Evolutionary conservation across 92 coral and sea anemone species (phyloP).

Genomic region (Meandrina meandrites): DNA sequence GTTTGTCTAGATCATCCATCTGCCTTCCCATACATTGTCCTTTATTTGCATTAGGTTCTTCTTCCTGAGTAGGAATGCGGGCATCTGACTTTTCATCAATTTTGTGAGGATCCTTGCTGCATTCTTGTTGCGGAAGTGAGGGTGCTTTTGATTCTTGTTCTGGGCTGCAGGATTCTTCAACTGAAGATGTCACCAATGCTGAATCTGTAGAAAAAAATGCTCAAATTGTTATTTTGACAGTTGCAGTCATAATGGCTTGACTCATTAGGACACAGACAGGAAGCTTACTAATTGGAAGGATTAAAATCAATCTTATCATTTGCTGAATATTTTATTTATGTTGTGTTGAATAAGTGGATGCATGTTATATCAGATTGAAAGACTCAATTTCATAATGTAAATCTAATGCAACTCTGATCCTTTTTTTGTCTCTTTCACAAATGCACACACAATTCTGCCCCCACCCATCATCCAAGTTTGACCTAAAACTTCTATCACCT

Average conservation of each 20-base stretch:
- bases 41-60: not conserved
- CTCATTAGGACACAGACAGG: no score
- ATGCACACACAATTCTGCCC: no score
- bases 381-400: no score
- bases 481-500: no score
- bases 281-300: no score
- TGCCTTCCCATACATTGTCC: not conserved
- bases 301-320: not conserved
- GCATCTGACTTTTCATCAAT: conserved; percentile 3
- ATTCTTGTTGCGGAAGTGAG: conserved; percentile 22
- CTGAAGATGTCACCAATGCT: not conserved
- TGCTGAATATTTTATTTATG: no score
- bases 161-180: conserved; percentile 8
- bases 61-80: not conserved
- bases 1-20: not conserved
- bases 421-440: no score
- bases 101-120: not conserved
- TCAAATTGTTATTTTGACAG: not conserved
- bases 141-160: not conserved
- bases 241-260: not conserved
- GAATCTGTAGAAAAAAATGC: conserved; percentile 2
- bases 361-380: no score
- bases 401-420: no score
- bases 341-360: no score
- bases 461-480: no score